Evolutionary conservation across 1,140 invertebrate species (phyloP).

Genomic region (Sipha flava): DNA sequence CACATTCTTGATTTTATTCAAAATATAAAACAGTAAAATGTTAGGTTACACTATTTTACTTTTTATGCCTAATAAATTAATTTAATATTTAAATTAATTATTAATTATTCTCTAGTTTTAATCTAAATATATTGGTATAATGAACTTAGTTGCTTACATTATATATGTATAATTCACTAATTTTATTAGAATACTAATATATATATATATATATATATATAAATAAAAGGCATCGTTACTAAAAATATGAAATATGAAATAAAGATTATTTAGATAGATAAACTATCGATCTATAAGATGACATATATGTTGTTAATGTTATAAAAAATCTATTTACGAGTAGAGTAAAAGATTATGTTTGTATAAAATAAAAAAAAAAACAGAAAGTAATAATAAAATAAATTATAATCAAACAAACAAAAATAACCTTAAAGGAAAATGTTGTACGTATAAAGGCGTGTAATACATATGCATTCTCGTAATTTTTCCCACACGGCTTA

Average conservation of each 20-base stretch:
- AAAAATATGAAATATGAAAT: neutral
- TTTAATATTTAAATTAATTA: too few species aligned
- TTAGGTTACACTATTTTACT: too few species aligned
- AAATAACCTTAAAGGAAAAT: neutral
- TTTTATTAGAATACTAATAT: too few species aligned
- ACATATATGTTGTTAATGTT: neutral
- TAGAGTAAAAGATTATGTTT: neutral
- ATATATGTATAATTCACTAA: too few species aligned
- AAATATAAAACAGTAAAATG: too few species aligned
- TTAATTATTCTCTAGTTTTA: too few species aligned
- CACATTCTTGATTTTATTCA: too few species aligned
- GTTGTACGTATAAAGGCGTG: neutral
- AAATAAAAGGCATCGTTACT: too few species aligned
- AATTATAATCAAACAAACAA: slow-evolving; percentile 1
- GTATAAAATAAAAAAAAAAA: neutral
- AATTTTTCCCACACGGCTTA: neutral
- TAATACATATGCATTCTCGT: neutral
- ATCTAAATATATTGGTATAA: too few species aligned
- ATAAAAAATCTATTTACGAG: neutral
- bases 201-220: too few species aligned
- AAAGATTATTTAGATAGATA: neutral
- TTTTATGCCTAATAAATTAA: too few species aligned
- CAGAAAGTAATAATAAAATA: neutral
- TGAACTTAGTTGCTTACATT: too few species aligned
- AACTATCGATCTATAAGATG: neutral